Evolutionary conservation across 2,113 vertebrate species (phyloP).

Genomic region (Protobothrops mucrosquamatus): DNA sequence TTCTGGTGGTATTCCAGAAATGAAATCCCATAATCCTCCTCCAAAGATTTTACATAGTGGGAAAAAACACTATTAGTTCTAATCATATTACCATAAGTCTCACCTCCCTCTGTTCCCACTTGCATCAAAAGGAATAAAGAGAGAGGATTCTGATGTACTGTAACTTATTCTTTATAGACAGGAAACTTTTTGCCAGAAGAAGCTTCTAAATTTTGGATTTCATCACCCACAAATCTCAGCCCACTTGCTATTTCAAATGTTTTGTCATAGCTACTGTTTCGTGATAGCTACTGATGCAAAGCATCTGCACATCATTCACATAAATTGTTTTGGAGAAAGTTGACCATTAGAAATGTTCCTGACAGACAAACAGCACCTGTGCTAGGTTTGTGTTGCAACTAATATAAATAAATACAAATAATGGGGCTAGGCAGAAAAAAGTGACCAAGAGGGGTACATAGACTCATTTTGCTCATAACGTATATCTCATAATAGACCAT

Average conservation of each 20-base stretch:
- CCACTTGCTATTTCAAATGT: not conserved
- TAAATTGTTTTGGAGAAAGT: not conserved
- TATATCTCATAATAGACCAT: not conserved
- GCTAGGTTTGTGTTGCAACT: rapidly evolving
- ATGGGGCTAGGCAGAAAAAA: not conserved
- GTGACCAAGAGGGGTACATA: not conserved
- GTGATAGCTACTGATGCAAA: not conserved
- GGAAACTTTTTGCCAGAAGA: not conserved
- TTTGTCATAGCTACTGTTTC: not conserved
- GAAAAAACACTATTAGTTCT: not conserved
- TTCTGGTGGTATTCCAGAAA: not conserved
- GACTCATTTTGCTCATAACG: not conserved
- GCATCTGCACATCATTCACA: not conserved
- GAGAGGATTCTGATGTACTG: not conserved
- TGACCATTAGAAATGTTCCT: not conserved
- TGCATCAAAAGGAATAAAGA: not conserved
- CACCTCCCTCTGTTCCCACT: not conserved
- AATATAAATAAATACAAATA: not conserved
- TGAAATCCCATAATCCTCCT: not conserved
- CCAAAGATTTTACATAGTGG: not conserved
- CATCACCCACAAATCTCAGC: not conserved
- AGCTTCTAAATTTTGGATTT: not conserved
- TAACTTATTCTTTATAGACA: not conserved
- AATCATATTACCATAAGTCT: not conserved
- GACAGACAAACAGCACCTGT: not conserved